Percentiles rank a stretch among this genome's conserved stretches.
phyloP scores from a whole-genome alignment of 2,888 invertebrate species.

The Cantharis flavilabris region DNA sequence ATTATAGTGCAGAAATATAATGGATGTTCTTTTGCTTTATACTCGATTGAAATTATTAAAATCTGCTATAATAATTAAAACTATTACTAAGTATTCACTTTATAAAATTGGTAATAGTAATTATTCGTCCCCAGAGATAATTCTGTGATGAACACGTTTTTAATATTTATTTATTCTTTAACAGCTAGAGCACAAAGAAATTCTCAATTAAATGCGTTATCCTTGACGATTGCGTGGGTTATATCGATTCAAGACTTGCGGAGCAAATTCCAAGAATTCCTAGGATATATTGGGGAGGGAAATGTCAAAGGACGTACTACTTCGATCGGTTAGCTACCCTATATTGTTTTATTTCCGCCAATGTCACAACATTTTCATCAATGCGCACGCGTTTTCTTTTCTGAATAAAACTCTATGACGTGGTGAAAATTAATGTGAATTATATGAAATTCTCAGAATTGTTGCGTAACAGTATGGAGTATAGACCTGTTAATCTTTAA shows the following conservation, averaged over 20 bases:
- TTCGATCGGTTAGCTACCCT: slow-evolving; percentile 20
- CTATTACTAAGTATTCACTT: too few relatives aligned
- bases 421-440: not conserved
- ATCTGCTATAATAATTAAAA: too few relatives aligned
- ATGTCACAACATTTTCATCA: not conserved
- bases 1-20: too few relatives aligned
- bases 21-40: too few relatives aligned
- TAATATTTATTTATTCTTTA: not conserved
- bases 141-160: not conserved
- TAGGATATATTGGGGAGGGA: slow-evolving; percentile 21
- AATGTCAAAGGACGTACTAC: slow-evolving; percentile 31
- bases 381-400: not conserved
- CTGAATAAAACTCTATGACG: not conserved
- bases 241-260: slow-evolving; percentile 36
- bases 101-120: too few relatives aligned
- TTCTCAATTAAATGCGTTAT: not conserved
- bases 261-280: slow-evolving; percentile 40
- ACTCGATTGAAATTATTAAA: too few relatives aligned
- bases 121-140: not conserved
- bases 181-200: not conserved
- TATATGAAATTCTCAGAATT: slow-evolving; percentile 13
- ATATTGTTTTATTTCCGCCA: slow-evolving; percentile 7
- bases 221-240: slow-evolving; percentile 28
- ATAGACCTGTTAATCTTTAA: not conserved
- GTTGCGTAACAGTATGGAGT: slow-evolving; percentile 19